Conservation (phyloP, 92 coral and sea anemone species). For the Scolanthus callimorphus region DNA sequence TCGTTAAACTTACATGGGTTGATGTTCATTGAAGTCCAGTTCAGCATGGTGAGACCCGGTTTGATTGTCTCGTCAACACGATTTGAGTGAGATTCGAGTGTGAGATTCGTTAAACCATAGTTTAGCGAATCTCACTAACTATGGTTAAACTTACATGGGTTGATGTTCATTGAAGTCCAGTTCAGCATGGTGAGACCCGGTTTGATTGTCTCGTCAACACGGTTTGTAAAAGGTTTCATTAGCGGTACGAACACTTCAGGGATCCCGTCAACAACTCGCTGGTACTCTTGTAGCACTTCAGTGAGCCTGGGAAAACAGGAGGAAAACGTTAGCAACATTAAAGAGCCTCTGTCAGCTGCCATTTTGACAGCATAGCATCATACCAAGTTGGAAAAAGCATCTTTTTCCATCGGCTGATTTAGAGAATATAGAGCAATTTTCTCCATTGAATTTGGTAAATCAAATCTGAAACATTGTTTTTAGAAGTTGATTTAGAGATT, state of each 20-base stretch:
- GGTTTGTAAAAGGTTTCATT: constrained; percentile 90
- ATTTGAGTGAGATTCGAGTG: too few species aligned
- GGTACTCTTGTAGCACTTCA: constrained; percentile 76
- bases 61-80: constrained; percentile 85
- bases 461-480: too few species aligned
- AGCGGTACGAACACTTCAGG: constrained; percentile 91
- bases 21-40: constrained; percentile 90
- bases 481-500: too few species aligned
- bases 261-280: constrained; percentile 60
- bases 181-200: constrained; percentile 95
- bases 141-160: constrained; percentile 79
- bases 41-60: constrained; percentile 85
- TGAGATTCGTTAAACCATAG: too few species aligned
- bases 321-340: too few species aligned
- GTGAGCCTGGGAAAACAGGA: constrained; percentile 52
- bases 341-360: too few species aligned
- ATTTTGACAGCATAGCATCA: too few species aligned
- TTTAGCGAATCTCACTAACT: too few species aligned
- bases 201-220: constrained; percentile 93
- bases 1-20: constrained; percentile 72
- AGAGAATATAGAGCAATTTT: too few species aligned
- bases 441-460: too few species aligned
- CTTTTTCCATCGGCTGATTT: too few species aligned
- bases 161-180: constrained; percentile 90
- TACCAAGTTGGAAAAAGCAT: too few species aligned